phyloP scores from a whole-genome alignment of 2,113 vertebrate species.

The Chitala chitala region DNA sequence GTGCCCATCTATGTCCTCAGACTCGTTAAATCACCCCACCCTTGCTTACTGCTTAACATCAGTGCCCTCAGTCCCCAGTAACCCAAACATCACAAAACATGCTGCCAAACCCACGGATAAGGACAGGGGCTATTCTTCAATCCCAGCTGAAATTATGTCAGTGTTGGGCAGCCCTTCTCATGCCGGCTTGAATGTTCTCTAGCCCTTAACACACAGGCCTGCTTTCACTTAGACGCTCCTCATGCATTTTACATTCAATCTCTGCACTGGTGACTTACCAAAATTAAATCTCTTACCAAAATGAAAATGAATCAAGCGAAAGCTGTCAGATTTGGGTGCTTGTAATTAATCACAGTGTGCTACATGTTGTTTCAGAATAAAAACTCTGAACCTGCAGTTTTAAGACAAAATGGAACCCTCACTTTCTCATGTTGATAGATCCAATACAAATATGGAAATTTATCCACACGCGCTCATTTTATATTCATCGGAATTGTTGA shows the following conservation, averaged over 20 bases:
- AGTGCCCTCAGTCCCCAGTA: background rate
- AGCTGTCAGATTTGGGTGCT: slow-evolving; percentile 18
- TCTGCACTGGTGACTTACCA: slow-evolving; percentile 5
- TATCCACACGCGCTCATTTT: too few species aligned
- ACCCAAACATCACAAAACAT: too few species aligned
- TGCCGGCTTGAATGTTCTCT: background rate
- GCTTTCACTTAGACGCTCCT: background rate
- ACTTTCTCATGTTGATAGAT: too few species aligned
- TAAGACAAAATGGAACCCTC: too few species aligned
- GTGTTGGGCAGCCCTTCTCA: background rate
- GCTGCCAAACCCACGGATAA: too few species aligned
- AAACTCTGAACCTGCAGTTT: background rate
- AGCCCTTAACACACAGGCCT: background rate
- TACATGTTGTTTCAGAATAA: slow-evolving; percentile 11
- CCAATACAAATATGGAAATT: too few species aligned
- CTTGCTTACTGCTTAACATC: background rate
- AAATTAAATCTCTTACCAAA: slow-evolving; percentile 19
- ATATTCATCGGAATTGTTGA: too few species aligned
- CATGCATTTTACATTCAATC: slow-evolving; percentile 16
- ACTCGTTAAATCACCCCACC: background rate
- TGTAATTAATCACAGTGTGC: slow-evolving; percentile 21
- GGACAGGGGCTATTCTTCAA: too few species aligned
- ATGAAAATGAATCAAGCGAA: slow-evolving; percentile 13
- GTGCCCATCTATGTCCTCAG: background rate
- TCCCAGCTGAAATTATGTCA: too few species aligned